phyloP scores from a whole-genome alignment of 2,888 invertebrate genomes.

The Eumacrocentrus americanus region DNA sequence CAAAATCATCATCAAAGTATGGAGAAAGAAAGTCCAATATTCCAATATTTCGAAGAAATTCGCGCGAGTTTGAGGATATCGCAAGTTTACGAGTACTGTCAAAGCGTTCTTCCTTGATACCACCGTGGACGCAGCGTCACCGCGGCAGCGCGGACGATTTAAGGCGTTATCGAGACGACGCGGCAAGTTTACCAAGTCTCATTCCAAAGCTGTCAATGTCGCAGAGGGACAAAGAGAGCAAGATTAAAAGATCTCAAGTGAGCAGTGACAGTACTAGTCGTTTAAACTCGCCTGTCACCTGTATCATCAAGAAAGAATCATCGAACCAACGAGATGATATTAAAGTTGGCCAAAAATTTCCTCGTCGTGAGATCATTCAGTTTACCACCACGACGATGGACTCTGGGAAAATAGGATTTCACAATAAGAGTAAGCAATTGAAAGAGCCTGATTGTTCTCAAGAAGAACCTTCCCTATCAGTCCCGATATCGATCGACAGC shows the following conservation, averaged over 20 bases:
- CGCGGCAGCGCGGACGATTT: constrained; percentile 58
- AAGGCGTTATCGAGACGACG: constrained; percentile 54
- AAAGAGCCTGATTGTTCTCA: not conserved
- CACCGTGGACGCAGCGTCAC: constrained; percentile 47
- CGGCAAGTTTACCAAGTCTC: constrained; percentile 55
- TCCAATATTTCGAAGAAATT: constrained; percentile 54
- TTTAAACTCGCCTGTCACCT: not conserved
- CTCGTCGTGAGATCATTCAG: not conserved
- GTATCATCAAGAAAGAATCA: not conserved
- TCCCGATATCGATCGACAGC: no score
- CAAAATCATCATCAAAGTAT: constrained; percentile 43
- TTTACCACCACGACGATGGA: not conserved
- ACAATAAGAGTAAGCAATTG: not conserved
- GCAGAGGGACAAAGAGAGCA: constrained; percentile 27
- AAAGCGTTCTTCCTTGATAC: constrained; percentile 58
- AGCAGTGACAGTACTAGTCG: constrained; percentile 24
- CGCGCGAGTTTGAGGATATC: constrained; percentile 58
- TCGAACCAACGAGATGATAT: not conserved
- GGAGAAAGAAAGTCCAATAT: constrained; percentile 56
- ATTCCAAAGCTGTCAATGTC: constrained; percentile 57
- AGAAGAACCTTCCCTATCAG: not conserved
- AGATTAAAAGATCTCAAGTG: constrained; percentile 13
- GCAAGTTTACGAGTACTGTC: constrained; percentile 54
- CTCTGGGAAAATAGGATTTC: not conserved
- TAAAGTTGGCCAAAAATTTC: not conserved